A percentile compares a stretch with the other conserved stretches of the same genome.
phyloP scores from a whole-genome alignment of 2,888 invertebrate species.

The Pegoplata infirma region DNA sequence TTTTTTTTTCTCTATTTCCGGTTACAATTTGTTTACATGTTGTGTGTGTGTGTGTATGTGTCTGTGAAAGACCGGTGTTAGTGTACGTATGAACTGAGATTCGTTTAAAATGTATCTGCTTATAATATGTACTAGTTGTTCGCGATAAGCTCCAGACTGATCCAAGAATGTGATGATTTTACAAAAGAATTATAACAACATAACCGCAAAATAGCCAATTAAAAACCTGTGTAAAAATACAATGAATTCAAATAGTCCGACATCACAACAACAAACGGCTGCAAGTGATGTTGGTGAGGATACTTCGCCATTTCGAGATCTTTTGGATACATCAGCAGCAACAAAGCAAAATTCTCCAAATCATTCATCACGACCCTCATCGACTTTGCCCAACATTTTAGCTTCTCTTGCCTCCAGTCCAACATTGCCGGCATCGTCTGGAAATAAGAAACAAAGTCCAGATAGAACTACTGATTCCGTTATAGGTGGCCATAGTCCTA shows the following conservation, averaged over 20 bases:
- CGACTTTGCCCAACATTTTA: constrained; percentile 40
- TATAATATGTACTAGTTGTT: constrained; percentile 12
- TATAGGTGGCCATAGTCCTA: constrained; percentile 2
- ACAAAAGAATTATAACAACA: background rate
- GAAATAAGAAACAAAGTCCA: background rate
- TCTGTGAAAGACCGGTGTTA: background rate
- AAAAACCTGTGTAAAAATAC: background rate
- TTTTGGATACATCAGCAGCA: constrained; percentile 63
- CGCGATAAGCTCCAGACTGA: background rate
- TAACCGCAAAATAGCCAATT: background rate
- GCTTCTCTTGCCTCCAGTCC: constrained; percentile 4
- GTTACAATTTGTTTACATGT: constrained; percentile 11
- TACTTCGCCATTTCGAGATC: constrained; percentile 54
- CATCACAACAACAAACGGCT: background rate
- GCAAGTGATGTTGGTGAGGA: background rate
- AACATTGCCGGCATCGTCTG: constrained; percentile 1
- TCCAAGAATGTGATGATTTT: constrained; percentile 3
- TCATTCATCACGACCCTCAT: constrained; percentile 42
- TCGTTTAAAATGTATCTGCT: background rate
- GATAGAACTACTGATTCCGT: constrained; percentile 11
- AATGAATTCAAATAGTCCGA: constrained; percentile 53
- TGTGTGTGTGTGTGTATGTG: background rate
- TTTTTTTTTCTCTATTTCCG: constrained; percentile 41
- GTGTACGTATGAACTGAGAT: background rate
- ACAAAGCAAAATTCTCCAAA: constrained; percentile 50